Base-by-base conservation (phyloP, 2,113 vertebrate species). In the Brachirus orientalis region DNA sequence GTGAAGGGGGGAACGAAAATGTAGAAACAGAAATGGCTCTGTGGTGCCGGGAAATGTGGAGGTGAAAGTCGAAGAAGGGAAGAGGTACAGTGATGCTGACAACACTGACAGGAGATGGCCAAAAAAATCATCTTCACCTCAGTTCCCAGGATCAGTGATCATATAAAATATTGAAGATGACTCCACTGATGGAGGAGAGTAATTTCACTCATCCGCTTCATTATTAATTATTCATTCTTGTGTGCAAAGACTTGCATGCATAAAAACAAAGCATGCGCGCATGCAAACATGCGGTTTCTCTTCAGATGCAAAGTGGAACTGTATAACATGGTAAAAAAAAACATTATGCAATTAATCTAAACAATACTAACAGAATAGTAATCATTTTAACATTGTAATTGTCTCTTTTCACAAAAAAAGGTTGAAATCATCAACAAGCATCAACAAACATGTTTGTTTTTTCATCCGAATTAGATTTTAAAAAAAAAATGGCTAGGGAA, bases 211-310 rank as follows among this genome's bases (percentile, higher is more conserved):
- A 45, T 72, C 7, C 20, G 63, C 17, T 28, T 22, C 50, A 45
- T 33, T 17, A 74, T 86, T 48, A 83, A 83, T 83, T 44, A 84
- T 84, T 84, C 54, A 83, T n/a, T 7, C n/a, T 56, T 53, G 74
- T 63, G 40, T 75, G 82, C 55, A 59, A 63, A 59, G 47, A 66
- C 44, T 20, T 6, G 33, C 28, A 50, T 57, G 61, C 50, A 45
- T 53, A 40, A 6, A 37, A 33, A 67, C 50, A 57, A 58, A 33
- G n/a, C 65, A 56, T 65, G 44, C 20, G 64, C 43, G 40, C 19
- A 36, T 22, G 22, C 18, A 33, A 22, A 36, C 56, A 53, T 2
- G 28, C 28, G 1, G 48, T 44, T 20, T 44, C 17, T 22, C 8
- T 6, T 38, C 7, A 20, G 12, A 17, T 48, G 46, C 18, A 35